A percentile compares a stretch with the other conserved stretches of the same genome.
These are phyloP conservation scores for Bombycilla garrulus DNA, from an alignment of 2,113 vertebrate species.

Conservation along the genomic window DNA sequence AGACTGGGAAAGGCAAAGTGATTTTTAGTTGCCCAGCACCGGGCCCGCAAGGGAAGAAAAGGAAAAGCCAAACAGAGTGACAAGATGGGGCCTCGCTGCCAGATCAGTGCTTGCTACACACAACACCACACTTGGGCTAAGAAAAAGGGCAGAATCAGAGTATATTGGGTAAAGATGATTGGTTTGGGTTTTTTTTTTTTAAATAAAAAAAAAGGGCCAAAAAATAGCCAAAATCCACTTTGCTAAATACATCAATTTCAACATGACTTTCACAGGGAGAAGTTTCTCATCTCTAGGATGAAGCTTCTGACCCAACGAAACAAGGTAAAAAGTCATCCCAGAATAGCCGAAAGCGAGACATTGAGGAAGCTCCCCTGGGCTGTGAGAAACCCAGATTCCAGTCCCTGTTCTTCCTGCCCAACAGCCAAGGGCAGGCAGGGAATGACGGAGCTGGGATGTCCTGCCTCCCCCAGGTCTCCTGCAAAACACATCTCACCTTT, in stretches of 20 bases:
- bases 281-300: not conserved
- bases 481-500: not conserved
- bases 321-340: not conserved
- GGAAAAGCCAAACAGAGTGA: not conserved
- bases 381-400: not conserved
- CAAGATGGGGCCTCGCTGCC: not conserved
- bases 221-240: not conserved
- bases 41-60: not conserved
- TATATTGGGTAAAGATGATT: not conserved
- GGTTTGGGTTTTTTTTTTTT: not conserved
- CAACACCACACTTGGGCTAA: not conserved
- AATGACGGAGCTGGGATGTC: not conserved
- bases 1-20: conserved; percentile 13
- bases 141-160: not conserved
- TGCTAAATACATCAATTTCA: not conserved
- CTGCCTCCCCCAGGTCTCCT: not conserved
- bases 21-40: conserved; percentile 21
- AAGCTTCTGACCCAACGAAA: not conserved
- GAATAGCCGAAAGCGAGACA: not conserved
- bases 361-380: not conserved
- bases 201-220: not conserved
- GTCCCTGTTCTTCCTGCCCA: not conserved
- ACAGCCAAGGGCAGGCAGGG: not conserved
- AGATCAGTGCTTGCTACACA: not conserved
- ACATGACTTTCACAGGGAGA: not conserved